These are phyloP conservation scores for Fistularia tabacaria DNA, from an alignment of 2,797 vertebrate genomes.

Conservation along the genomic window DNA sequence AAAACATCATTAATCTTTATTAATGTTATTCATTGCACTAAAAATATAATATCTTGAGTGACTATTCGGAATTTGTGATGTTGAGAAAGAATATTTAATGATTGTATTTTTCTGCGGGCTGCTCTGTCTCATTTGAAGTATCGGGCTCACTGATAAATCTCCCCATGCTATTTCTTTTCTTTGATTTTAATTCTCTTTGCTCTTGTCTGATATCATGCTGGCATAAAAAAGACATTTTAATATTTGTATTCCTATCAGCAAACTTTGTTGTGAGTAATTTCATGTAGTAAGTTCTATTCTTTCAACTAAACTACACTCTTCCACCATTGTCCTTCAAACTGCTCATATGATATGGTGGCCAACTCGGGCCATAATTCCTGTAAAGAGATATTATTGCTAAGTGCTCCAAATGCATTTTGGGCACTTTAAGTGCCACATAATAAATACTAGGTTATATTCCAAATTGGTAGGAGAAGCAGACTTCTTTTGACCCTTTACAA, in stretches of 20 bases:
- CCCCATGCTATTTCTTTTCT: conserved; percentile 24
- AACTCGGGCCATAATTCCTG: too few species aligned
- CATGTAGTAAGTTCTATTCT: neutral
- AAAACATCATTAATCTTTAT: conserved; percentile 41
- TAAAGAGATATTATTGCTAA: too few species aligned
- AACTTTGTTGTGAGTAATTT: neutral
- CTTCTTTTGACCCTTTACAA: too few species aligned
- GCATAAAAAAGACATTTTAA: conserved; percentile 8
- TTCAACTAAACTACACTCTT: neutral
- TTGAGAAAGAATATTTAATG: conserved; percentile 39
- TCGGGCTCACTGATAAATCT: conserved; percentile 21
- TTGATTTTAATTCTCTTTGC: conserved; percentile 39
- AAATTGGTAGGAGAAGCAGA: too few species aligned
- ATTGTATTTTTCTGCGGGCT: conserved; percentile 9
- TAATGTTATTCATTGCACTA: conserved; percentile 45
- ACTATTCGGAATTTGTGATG: conserved; percentile 21
- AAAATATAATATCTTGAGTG: conserved; percentile 21
- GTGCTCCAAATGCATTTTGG: too few species aligned
- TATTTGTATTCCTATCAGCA: neutral
- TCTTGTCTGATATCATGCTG: conserved; percentile 26
- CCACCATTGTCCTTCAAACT: too few species aligned
- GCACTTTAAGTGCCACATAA: too few species aligned
- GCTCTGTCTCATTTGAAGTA: conserved; percentile 25
- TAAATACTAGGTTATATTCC: too few species aligned
- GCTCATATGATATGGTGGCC: too few species aligned